Base-by-base conservation (phyloP, 2,113 vertebrate species). In the Athene cunicularia region DNA sequence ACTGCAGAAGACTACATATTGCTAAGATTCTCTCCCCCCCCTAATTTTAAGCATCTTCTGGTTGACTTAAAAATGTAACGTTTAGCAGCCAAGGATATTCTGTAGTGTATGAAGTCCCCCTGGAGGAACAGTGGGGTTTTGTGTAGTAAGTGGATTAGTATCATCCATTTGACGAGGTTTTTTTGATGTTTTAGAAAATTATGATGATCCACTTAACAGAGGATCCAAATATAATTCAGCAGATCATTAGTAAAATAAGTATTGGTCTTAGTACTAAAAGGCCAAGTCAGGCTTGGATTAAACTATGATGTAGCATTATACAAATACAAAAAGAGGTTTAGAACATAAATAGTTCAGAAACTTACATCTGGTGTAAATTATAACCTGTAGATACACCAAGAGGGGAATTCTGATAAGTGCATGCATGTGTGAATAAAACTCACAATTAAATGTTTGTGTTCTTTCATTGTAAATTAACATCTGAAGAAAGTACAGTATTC, bases 141-240 rank as follows among this genome's bases (percentile, higher is more conserved):
- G 33, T 2, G 1, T 22, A 28, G 16, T 21, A 66, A 80, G 35
- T 58, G 23, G 88, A 87, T 95, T 90, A 77, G 11, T 80, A 37
- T 80, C 9, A 84, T 83, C 68, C 24, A 41, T 85, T 68, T 80
- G 15, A 55, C 52, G 26, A 45, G 3, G 88, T 93, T 90, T 86
- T 49, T 91, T 94, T 93, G 47, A 71, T 82, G 41, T 71, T 84
- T 84, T 71, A 88, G 43, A 93, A 75, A 91, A 86, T 74, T 62
- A 70, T 20, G 17, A 41, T 90, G 64, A 84, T 76, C 39, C 37
- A 47, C 3, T 8, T 47, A 90, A 39, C 18, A 60, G 76, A 24
- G 22, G 27, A 86, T 62, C 22, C 47, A 85, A 63, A 62, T 82
- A 52, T 64, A 83, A 91, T 79, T 87, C 37, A 37, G 3, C 28